Evolutionary conservation across 1,140 invertebrate genomes (phyloP).

Genomic region (Pogonomyrmex californicus): DNA sequence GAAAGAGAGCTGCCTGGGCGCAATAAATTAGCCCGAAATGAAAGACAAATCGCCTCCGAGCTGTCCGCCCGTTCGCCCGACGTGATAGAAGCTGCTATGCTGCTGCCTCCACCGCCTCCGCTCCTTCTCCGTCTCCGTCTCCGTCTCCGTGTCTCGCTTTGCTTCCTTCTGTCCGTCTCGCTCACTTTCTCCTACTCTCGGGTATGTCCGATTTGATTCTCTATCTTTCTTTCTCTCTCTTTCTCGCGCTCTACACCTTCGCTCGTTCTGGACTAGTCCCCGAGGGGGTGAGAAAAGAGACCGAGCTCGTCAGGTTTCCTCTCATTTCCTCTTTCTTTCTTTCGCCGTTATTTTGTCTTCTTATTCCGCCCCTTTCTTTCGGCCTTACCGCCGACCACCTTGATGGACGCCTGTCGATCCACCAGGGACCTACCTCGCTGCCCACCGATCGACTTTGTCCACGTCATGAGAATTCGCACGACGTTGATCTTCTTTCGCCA

Average conservation of each 20-base stretch:
- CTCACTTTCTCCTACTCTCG: constrained; percentile 48
- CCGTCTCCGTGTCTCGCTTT: constrained; percentile 66
- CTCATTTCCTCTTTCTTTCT: constrained; percentile 53
- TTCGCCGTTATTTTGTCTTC: constrained; percentile 55
- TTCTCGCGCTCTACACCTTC: constrained; percentile 61
- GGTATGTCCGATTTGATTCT: constrained; percentile 38
- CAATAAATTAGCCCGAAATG: constrained; percentile 87
- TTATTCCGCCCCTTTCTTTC: constrained; percentile 55
- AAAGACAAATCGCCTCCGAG: constrained; percentile 87
- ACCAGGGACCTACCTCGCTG: constrained; percentile 69
- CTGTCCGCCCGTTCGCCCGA: constrained; percentile 86
- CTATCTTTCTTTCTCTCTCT: constrained; percentile 48
- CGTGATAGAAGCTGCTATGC: constrained; percentile 85
- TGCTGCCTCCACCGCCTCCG: constrained; percentile 68
- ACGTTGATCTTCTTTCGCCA: not conserved
- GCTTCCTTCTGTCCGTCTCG: constrained; percentile 37
- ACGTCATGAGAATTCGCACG: constrained; percentile 50
- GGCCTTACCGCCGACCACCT: constrained; percentile 63
- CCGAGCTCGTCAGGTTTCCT: constrained; percentile 76
- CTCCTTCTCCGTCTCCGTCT: constrained; percentile 60
- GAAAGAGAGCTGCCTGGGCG: constrained; percentile 75
- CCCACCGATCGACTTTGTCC: constrained; percentile 57
- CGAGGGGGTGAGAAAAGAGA: constrained; percentile 73
- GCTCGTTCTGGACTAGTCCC: constrained; percentile 74
- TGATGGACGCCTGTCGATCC: constrained; percentile 81